Conservation (phyloP, 2,888 invertebrate genomes). For the Acanthococcus lagerstroemiae region DNA sequence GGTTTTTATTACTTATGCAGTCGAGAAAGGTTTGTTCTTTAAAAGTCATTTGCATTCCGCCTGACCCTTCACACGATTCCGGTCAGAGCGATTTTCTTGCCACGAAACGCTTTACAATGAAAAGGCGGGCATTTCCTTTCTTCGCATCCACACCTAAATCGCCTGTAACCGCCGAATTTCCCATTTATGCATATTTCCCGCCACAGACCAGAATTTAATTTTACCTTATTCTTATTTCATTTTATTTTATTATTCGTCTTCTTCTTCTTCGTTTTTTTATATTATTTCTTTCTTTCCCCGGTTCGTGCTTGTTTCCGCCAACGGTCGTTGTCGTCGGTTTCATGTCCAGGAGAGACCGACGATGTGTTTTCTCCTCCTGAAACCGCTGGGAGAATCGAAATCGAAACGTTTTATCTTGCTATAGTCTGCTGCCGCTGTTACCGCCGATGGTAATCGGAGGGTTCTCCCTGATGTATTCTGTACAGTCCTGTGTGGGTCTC, state of each 20-base stretch:
- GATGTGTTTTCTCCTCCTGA: background rate
- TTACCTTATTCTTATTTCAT: slow-evolving; percentile 17
- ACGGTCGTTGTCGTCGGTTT: background rate
- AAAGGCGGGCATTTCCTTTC: slow-evolving; percentile 30
- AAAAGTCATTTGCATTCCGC: slow-evolving; percentile 32
- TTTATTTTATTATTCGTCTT: background rate
- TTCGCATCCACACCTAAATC: slow-evolving; percentile 27
- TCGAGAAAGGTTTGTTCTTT: slow-evolving; percentile 26
- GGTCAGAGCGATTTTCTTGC: slow-evolving; percentile 29
- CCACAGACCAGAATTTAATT: slow-evolving; percentile 26
- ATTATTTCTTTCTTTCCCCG: background rate
- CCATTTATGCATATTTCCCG: slow-evolving; percentile 28
- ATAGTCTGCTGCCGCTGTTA: no score
- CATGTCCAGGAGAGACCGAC: background rate
- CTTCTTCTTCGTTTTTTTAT: background rate
- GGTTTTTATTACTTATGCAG: slow-evolving; percentile 31
- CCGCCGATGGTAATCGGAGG: no score
- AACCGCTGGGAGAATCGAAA: no score
- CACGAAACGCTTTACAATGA: slow-evolving; percentile 27
- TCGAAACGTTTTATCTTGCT: no score
- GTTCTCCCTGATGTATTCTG: no score
- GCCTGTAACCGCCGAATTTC: slow-evolving; percentile 24
- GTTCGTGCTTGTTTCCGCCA: background rate
- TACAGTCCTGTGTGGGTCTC: no score
- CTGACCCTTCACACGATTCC: slow-evolving; percentile 30